Evolutionary conservation across 2,888 invertebrate species (phyloP).

Genomic region (Dione vanillae): DNA sequence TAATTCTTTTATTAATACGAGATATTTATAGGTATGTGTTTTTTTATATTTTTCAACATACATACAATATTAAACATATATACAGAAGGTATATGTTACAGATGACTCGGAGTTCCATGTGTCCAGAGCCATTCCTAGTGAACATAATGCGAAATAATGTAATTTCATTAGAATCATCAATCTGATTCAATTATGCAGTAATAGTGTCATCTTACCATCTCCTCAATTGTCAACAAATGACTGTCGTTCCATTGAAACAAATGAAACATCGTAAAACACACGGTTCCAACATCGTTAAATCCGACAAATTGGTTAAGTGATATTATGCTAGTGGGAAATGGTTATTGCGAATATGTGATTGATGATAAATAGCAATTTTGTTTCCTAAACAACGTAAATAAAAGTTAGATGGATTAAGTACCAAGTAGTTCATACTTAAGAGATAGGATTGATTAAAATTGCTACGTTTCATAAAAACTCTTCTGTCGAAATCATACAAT

Average conservation of each 20-base stretch:
- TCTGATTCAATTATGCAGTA: slow-evolving; percentile 52
- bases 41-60: too few species aligned
- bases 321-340: slow-evolving; percentile 38
- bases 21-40: too few species aligned
- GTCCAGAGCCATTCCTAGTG: neutral
- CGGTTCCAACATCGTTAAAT: slow-evolving; percentile 73
- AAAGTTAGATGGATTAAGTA: neutral
- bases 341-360: slow-evolving; percentile 26
- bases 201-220: slow-evolving; percentile 54
- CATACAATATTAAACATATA: too few species aligned
- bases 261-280: slow-evolving; percentile 79
- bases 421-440: neutral
- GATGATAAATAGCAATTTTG: slow-evolving; percentile 11
- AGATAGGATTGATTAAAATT: neutral
- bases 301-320: slow-evolving; percentile 53
- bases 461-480: too few species aligned
- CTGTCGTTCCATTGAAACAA: slow-evolving; percentile 73
- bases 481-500: too few species aligned
- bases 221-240: slow-evolving; percentile 56
- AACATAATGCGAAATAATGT: slow-evolving; percentile 49
- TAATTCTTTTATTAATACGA: too few species aligned
- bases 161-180: slow-evolving; percentile 58
- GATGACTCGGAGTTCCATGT: neutral
- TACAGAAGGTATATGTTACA: too few species aligned
- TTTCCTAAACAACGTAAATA: slow-evolving; percentile 13